A percentile compares a stretch with the other conserved stretches of the same genome.
Conservation (phyloP, 2,797 vertebrate species). For the Sus cebifrons region DNA sequence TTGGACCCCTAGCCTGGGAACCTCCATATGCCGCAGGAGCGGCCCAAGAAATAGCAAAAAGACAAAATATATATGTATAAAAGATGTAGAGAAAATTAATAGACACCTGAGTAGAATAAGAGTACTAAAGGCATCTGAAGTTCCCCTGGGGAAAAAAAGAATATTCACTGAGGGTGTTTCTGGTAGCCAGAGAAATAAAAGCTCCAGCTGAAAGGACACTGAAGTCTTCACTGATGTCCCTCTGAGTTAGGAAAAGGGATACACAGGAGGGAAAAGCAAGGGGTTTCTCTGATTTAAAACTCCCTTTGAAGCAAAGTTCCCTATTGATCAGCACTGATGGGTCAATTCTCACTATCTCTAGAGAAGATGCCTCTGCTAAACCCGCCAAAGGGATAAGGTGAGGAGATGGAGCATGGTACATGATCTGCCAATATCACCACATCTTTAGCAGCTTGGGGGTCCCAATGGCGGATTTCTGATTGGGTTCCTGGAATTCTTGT, state of each 20-base stretch:
- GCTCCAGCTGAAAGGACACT: not conserved
- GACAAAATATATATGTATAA: not conserved
- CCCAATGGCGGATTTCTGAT: not conserved
- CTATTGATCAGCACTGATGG: not conserved
- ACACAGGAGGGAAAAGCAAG: not conserved
- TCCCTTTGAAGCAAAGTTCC: not conserved
- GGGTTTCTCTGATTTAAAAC: not conserved
- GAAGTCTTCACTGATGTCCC: not conserved
- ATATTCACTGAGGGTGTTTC: not conserved
- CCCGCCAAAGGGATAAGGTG: not conserved
- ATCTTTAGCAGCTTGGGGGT: not conserved
- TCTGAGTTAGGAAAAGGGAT: not conserved
- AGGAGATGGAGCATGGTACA: not conserved
- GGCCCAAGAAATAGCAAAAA: too few species aligned
- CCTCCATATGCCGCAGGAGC: too few species aligned
- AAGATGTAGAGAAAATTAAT: constrained; percentile 60
- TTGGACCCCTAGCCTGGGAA: too few species aligned
- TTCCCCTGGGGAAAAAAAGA: not conserved
- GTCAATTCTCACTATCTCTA: not conserved
- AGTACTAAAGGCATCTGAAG: not conserved
- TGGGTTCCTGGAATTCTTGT: constrained; percentile 24
- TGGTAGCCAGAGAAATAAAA: not conserved
- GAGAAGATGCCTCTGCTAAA: not conserved
- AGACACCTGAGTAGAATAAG: constrained; percentile 49
- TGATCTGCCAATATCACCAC: not conserved